Evolutionary conservation across 1,140 invertebrate genomes (phyloP).

Genomic region (Ruditapes philippinarum): DNA sequence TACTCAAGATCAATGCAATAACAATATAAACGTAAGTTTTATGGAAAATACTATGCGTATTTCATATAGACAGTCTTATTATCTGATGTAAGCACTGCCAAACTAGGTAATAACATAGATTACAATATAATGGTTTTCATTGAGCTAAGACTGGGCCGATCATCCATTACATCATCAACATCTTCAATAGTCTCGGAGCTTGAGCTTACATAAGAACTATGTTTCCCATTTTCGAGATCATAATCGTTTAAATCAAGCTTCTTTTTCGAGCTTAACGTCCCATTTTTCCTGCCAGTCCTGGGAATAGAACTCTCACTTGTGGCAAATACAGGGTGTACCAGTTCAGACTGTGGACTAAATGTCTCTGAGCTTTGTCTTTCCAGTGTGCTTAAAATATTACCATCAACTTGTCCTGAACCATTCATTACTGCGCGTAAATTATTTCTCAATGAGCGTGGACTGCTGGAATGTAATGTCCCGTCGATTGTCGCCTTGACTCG

Average conservation of each 20-base stretch:
- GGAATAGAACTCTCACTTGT: neutral
- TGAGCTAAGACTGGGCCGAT: neutral
- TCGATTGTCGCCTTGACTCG: neutral
- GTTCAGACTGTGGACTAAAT: neutral
- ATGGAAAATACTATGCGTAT: too few species aligned
- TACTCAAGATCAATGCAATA: too few species aligned
- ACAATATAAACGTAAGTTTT: too few species aligned
- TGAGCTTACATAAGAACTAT: neutral
- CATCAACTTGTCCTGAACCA: neutral
- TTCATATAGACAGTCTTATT: too few species aligned
- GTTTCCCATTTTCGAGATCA: neutral
- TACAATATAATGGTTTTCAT: constrained; percentile 7
- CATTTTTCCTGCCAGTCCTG: neutral
- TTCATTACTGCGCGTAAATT: neutral
- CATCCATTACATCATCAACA: neutral
- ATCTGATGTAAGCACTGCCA: too few species aligned
- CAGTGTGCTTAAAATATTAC: too few species aligned
- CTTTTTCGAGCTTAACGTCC: neutral
- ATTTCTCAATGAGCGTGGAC: neutral
- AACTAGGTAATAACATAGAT: too few species aligned
- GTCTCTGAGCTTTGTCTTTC: neutral
- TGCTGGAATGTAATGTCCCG: neutral
- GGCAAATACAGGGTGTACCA: neutral
- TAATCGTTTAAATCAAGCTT: neutral
- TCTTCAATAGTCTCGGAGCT: neutral